A percentile compares a stretch with the other conserved stretches of the same genome.
phyloP scores from a whole-genome alignment of 1,140 invertebrate species.

The Ganaspis sp. region DNA sequence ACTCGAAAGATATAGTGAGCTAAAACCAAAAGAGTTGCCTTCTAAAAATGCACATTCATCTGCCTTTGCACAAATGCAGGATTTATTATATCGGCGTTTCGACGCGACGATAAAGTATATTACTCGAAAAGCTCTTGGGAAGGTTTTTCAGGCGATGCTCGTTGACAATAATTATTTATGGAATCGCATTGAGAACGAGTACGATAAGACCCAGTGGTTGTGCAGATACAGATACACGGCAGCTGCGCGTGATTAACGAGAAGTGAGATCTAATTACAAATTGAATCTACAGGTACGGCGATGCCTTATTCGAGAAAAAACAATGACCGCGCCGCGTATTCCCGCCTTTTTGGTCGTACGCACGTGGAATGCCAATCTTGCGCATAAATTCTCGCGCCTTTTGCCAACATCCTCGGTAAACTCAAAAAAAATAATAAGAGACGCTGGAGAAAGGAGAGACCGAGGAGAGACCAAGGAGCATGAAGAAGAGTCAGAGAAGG shows the following conservation, averaged over 20 bases:
- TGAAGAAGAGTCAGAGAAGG: slow-evolving; percentile 12
- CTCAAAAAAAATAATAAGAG: neutral
- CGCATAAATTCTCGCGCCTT: slow-evolving; percentile 26
- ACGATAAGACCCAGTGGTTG: slow-evolving; percentile 15
- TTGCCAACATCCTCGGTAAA: slow-evolving; percentile 6
- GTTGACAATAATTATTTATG: slow-evolving; percentile 27
- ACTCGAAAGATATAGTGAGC: neutral
- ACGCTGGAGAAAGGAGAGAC: neutral
- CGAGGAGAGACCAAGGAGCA: neutral
- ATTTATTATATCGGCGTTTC: slow-evolving; percentile 24
- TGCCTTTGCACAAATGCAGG: slow-evolving; percentile 16
- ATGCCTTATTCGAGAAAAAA: slow-evolving; percentile 12
- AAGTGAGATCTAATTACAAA: slow-evolving; percentile 27
- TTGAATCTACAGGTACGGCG: neutral
- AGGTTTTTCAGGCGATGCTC: neutral
- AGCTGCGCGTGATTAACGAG: slow-evolving; percentile 9
- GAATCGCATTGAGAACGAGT: slow-evolving; percentile 18
- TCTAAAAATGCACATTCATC: slow-evolving; percentile 16
- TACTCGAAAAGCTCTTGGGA: slow-evolving; percentile 1
- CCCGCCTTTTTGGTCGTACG: slow-evolving; percentile 5
- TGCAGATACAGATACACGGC: neutral
- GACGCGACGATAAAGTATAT: slow-evolving; percentile 1
- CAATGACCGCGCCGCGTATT: neutral
- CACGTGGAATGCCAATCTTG: neutral
- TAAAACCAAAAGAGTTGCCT: neutral